Percentiles rank a stretch among this genome's conserved stretches.
Conservation (phyloP, 2,888 invertebrate genomes). For the Willowsia nigromaculata region DNA sequence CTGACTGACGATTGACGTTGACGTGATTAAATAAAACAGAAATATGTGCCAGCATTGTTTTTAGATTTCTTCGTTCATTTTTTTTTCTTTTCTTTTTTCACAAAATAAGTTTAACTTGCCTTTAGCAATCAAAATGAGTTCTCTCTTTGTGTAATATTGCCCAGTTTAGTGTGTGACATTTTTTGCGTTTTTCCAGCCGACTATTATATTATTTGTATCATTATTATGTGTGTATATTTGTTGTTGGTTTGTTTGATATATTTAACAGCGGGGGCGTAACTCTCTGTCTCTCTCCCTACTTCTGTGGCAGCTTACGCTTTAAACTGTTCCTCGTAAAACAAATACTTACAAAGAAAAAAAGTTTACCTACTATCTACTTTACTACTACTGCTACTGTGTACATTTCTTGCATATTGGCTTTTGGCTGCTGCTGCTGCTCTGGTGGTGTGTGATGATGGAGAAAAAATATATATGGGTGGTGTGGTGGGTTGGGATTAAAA, state of each 20-base stretch:
- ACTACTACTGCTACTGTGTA: constrained; percentile 27
- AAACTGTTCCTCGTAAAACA: constrained; percentile 59
- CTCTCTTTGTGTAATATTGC: constrained; percentile 10
- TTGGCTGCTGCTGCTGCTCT: constrained; percentile 28
- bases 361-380: constrained; percentile 6
- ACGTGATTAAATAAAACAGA: constrained; percentile 20
- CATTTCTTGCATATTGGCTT: constrained; percentile 57
- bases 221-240: constrained; percentile 35
- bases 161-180: constrained; percentile 18
- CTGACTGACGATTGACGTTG: constrained; percentile 39
- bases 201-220: constrained; percentile 5
- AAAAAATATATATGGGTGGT: constrained; percentile 47
- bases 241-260: constrained; percentile 59
- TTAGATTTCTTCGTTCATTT: not conserved
- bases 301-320: constrained; percentile 68
- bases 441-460: constrained; percentile 29
- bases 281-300: constrained; percentile 22
- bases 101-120: not conserved
- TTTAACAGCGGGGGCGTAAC: constrained; percentile 71
- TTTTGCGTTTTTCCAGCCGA: constrained; percentile 22
- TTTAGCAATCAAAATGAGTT: not conserved
- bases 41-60: not conserved
- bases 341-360: constrained; percentile 29
- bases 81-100: not conserved
- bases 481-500: constrained; percentile 60